Base-by-base conservation (phyloP, 1,140 invertebrate species). In the Drosophila murphyi region DNA sequence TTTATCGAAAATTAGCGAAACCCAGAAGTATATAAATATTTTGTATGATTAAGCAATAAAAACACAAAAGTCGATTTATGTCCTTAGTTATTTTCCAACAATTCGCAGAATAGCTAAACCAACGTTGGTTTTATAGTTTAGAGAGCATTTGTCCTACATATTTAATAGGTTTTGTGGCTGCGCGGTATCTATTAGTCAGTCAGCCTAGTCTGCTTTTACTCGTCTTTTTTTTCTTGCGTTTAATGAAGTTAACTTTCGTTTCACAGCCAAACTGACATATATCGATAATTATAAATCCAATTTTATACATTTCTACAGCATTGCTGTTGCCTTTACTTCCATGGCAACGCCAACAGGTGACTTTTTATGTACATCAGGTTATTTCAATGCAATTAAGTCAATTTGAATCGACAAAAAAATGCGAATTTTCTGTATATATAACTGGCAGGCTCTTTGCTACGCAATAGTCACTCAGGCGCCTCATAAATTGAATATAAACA, bases 401-500 rank as follows among this genome's bases (percentile, higher is more conserved):
- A 41, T 65, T 63, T 34, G 2, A 62, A 65, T 48, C n/a, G 31
- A 28, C 28, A 41, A 43, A 7, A 50, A 10, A 41, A 61, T 52
- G n/a, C 5, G 50, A 6, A 43, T 12, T 52, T 4, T 52, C 50
- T 32, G 50, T 43, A n/a, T 34, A 5, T 31, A 12, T 32, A 31
- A n/a, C 51, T 31, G 20, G 39, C 39, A 60, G 57, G 8, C 48
- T 12, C 8, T 35, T 35, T 48, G 5, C 12, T 2, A 35, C 51
- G 1, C 51, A 34, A 34, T 34, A 12, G 31, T 31, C 43, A 34
- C 32, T 60, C 35, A 3, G 5, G 7, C 31, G 20, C 12, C 8
- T 8, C 32, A 57, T 47, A 75, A 75, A 71, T 64, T 63, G 72
- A 71, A 75, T 64, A 61, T 71, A 75, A 64, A 74, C 5, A 48